Base-by-base conservation (phyloP, 2,888 invertebrate genomes). In the Tipula confusa region DNA sequence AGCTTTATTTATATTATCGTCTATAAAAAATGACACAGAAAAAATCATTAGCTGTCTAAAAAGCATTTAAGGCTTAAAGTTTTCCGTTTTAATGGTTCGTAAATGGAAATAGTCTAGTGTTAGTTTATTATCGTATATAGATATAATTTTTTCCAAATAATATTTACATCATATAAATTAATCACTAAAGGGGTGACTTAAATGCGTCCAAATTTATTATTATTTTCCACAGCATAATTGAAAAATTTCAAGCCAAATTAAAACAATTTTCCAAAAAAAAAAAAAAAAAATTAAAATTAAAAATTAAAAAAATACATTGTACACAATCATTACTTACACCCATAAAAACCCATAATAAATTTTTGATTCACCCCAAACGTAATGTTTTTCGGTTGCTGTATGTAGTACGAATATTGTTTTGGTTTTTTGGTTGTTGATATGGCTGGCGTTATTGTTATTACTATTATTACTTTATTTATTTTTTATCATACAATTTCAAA, bases 301-400 rank as follows among this genome's bases (percentile, higher is more conserved):
- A n/a, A n/a, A n/a, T n/a, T n/a, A n/a, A n/a, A n/a, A n/a, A 64
- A 64, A 64, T 64, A 64, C 3, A 64, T 24, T 24, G 24, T 64
- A 64, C 64, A 24, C 64, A 64, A 24, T 64, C 24, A 64, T 64
- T 64, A 64, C 24, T 64, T 64, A 24, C 4, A 64, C 24, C 64
- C 64, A 64, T 64, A 64, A 64, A 64, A 64, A 64, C 18, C 9
- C 1, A 64, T 24, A 64, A 64, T 64, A 64, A 64, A 64, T 64
- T 64, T 24, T 64, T 64, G 64, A 64, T 64, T 64, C 64, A 64
- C 64, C 64, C 64, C 64, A 64, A 64, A 64, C n/a, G 24, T 64
- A 64, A 64, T 64, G 64, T 64, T 24, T 24, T 6, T 64, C 24
- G 64, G 64, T 64, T 24, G n/a, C n/a, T n/a, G 24, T 18, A 24